These are phyloP conservation scores for Scaptodrosophila latifasciaeformis DNA, from an alignment of 2,888 invertebrate species.

Conservation along the genomic window DNA sequence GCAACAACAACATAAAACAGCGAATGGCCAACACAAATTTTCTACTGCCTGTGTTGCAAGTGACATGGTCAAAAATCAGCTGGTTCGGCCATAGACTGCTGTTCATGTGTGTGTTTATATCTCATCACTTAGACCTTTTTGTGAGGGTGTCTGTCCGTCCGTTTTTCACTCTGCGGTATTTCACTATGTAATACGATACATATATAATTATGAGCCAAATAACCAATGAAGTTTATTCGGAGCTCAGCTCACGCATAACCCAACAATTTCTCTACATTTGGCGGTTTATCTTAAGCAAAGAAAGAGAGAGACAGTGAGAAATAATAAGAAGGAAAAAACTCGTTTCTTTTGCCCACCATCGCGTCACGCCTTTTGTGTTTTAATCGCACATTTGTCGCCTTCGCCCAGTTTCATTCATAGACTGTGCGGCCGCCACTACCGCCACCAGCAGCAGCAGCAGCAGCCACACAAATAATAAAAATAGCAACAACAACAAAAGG, in stretches of 20 bases:
- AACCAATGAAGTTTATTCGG: no score
- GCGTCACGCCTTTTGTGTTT: constrained; percentile 54
- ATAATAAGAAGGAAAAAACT: background rate
- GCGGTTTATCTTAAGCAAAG: background rate
- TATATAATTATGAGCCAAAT: no score
- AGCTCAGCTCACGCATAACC: no score
- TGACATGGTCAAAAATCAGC: constrained; percentile 49
- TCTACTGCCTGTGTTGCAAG: constrained; percentile 24
- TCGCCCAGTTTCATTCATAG: constrained; percentile 42
- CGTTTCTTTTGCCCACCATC: constrained; percentile 9
- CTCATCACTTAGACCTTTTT: background rate
- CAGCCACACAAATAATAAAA: background rate
- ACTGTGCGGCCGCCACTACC: no score
- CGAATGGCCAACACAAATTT: no score
- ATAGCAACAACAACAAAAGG: background rate
- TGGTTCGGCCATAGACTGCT: constrained; percentile 21
- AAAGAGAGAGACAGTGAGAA: no score
- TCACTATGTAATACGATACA: no score
- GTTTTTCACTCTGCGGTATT: constrained; percentile 15
- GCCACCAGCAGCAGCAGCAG: background rate
- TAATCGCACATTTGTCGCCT: constrained; percentile 38
- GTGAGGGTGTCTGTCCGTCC: constrained; percentile 9
- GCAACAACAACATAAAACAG: constrained; percentile 15
- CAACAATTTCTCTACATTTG: no score
- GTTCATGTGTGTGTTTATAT: constrained; percentile 4